Percentiles rank a stretch among this genome's conserved stretches.
Evolutionary conservation across 1,140 invertebrate species (phyloP).

Genomic region (Ectropis grisescens): DNA sequence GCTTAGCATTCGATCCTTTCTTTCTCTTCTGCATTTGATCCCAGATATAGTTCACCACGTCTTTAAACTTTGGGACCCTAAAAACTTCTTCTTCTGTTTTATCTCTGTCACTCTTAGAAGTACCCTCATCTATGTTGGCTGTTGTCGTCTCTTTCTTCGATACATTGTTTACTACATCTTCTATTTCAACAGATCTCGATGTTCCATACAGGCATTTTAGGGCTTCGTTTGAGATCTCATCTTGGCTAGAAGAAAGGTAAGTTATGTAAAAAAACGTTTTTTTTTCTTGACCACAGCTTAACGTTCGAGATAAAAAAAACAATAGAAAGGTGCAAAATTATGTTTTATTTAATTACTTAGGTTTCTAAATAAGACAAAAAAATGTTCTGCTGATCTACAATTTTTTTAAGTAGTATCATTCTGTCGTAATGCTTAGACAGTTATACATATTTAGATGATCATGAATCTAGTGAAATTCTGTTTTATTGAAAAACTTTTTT

Average conservation of each 20-base stretch:
- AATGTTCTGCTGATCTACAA: no score
- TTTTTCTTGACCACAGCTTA: no score
- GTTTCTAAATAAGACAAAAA: no score
- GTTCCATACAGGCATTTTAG: conserved; percentile 78
- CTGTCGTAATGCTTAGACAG: no score
- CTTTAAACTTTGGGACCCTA: conserved; percentile 72
- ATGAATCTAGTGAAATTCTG: no score
- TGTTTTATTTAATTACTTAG: no score
- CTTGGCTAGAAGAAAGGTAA: conserved; percentile 72
- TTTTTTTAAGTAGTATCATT: no score
- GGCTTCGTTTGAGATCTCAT: conserved; percentile 82
- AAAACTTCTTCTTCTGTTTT: conserved; percentile 23
- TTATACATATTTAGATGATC: no score
- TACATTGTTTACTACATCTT: conserved; percentile 61
- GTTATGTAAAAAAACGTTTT: neutral
- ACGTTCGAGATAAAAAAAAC: no score
- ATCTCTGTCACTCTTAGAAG: conserved; percentile 33
- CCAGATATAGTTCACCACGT: conserved; percentile 75
- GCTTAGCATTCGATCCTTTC: conserved; percentile 68
- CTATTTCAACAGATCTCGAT: conserved; percentile 66
- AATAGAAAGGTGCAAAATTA: no score
- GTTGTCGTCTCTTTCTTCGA: conserved; percentile 37
- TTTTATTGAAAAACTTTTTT: no score
- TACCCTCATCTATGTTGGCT: conserved; percentile 38
- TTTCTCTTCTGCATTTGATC: conserved; percentile 74